Base-by-base conservation (phyloP, 1,140 invertebrate species). In the Stegodyphus dumicola region DNA sequence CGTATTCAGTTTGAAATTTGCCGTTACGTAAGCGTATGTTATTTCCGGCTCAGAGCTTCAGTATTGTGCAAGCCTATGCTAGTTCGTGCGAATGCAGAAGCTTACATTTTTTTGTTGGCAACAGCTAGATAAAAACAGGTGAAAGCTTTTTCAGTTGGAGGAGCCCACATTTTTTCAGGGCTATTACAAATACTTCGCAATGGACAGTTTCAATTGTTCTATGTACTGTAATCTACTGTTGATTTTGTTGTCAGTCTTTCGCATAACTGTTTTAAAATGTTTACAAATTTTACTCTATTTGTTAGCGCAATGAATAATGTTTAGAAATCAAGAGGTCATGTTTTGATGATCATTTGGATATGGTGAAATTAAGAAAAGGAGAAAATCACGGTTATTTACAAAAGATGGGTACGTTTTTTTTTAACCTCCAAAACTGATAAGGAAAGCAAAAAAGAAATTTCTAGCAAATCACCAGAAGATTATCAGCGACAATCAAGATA, bases 401-500 rank as follows among this genome's bases (percentile, higher is more conserved):
- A 69, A n/a, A 69, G 33, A 69, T 5, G 17, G 6, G 33, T 33
- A 33, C 1, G 1, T 3, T 33, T 33, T 69, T 69, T n/a, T 9
- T 69, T 69, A 5, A 18, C 17, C 7, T 7, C 66, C 7, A 69
- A 69, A 69, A n/a, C 1, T 69, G 33, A 33, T 33, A 33, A 69
- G 66, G 66, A 6, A 69, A 69, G 10, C 56, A 60, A 60, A 60
- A 17, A 69, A 2, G 17, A 69, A 5, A 6, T 6, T 69, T 69
- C 66, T 48, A 5, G 66, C 2, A 69, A 18, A 69, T 7, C 66
- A 69, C 3, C 66, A 69, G 66, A 15, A 69, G 66, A 48, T 15
- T 69, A 69, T 69, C 66, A 69, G 17, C 66, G 66, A 69, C 11
- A 13, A 69, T 69, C 66, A 69, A 69, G 66, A 69, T 69, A 69